phyloP scores from a whole-genome alignment of 2,113 vertebrate genomes.

The Donacobius atricapilla region DNA sequence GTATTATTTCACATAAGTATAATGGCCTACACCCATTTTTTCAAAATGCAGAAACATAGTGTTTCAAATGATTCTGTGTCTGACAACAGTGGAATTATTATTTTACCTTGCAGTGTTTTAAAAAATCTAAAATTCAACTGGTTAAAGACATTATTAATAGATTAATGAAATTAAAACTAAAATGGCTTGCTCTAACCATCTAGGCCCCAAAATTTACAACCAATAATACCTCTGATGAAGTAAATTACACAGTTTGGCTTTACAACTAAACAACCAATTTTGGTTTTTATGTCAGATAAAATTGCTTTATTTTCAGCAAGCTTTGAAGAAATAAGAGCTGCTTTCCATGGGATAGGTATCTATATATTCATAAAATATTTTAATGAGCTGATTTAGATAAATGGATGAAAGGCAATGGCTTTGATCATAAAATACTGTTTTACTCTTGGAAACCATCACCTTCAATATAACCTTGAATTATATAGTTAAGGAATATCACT shows the following conservation, averaged over 20 bases:
- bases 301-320: slow-evolving; percentile 7
- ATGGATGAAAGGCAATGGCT: slow-evolving; percentile 8
- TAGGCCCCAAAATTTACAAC: background rate
- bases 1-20: background rate
- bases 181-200: background rate
- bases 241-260: background rate
- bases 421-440: slow-evolving; percentile 10
- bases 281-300: background rate
- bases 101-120: background rate
- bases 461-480: slow-evolving; percentile 14
- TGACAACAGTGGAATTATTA: background rate
- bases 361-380: slow-evolving; percentile 6
- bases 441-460: background rate
- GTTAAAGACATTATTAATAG: background rate
- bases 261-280: background rate
- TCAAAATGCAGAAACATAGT: background rate
- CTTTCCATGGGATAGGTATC: background rate
- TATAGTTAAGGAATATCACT: background rate
- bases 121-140: background rate
- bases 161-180: background rate
- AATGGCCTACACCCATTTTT: background rate
- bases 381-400: slow-evolving; percentile 23
- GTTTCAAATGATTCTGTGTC: background rate
- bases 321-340: background rate
- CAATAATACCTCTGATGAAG: background rate